Evolutionary conservation across 1,140 invertebrate genomes (phyloP), one percentile per base, ranked within the genome.

Genomic region (Pomphorhynchus laevis): DNA sequence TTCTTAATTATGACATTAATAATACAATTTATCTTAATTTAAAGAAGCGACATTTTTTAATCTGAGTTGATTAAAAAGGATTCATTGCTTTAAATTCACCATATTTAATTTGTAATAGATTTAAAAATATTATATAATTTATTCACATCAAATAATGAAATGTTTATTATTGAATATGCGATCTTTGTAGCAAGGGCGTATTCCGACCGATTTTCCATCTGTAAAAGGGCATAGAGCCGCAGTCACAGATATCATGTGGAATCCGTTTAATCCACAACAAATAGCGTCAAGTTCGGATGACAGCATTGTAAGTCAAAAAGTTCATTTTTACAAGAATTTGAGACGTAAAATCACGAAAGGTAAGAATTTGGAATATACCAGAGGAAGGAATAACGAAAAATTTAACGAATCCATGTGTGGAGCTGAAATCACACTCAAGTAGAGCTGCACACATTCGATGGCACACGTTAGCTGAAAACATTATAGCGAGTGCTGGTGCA

Each of bases 221-320:
- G 50, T 58, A 4, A 53, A 47, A 21, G 55, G 55, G 2, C 57
- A 59, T 47, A 39, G 50, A 5, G 55, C 51, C 5, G 47, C 50
- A n/a, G 49, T 59, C 2, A 25, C 53, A 11, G 57, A 59, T 44
- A 48, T 59, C 31, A 56, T 56, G 43, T 59, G 53, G 52, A 55
- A 49, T 44, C 57, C 56, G 6, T 58, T 57, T 44, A 48, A 55
- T 46, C 54, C 58, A 39, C 37, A 52, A 35, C 46, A 56, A 32
- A 54, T 58, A n/a, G 56, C 56, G 4, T 57, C 54, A 6, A 47
- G 47, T 27, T 54, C 55, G 8, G 54, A 58, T 17, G 55, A 57
- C 43, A 44, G 44, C 14, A 52, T 53, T 1, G 54, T 58, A 40
- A 48, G 6, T n/a, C n/a, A 18, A 6, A 17, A n/a, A 18, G 18